Base-by-base conservation (phyloP, 30 jellyfish, hydroid and myxozoan genomes). In the Mastigias papua region DNA sequence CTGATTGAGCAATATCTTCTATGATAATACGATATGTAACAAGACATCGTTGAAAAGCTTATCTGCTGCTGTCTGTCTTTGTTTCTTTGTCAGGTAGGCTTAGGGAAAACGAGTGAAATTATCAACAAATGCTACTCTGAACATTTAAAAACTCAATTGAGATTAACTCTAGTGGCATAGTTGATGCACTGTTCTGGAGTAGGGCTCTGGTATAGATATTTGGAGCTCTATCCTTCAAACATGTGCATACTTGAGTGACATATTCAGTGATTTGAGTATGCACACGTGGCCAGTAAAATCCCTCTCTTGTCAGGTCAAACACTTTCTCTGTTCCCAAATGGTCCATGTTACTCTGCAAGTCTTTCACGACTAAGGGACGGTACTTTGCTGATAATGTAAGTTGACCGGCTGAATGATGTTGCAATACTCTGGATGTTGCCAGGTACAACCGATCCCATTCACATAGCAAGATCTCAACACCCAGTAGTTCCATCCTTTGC, bases 221-320 rank as follows among this genome's bases (percentile, higher is more conserved):
- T 21, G 93, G 92, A n/a, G 46, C 73, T 37, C 82, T 61, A 11
- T 67, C 61, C 48, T 37, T 60, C 63, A 82, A 32, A 49, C 92
- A 82, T 10, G 76, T 46, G 69, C 92, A 82, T 22, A 65, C 49
- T 54, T 54, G 35, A 11, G 76, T 66, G 74, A 71, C 78, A 51
- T 22, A 76, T 27, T 54, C 64, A 63, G 67, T 35, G 64, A 73
- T 17, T 25, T 72, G 25, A 16, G 69, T 69, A 15, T 49, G 80
- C 94, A 84, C 48, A 35, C 34, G 61, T n/a, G 94, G 91, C 94
- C 91, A 84, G 58, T 32, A 84, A 32, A 84, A 50, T 34, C 94
- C 13, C 91, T 73, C 32, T 28, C 86, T 25, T 15, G 76, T 49
- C 35, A 75, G 61, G 28, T 78, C 74, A 22, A 75, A 10, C 20